A percentile compares a stretch with the other conserved stretches of the same genome.
Conservation (phyloP, 2,888 invertebrate species). For the Leptodirus hochenwartii region DNA sequence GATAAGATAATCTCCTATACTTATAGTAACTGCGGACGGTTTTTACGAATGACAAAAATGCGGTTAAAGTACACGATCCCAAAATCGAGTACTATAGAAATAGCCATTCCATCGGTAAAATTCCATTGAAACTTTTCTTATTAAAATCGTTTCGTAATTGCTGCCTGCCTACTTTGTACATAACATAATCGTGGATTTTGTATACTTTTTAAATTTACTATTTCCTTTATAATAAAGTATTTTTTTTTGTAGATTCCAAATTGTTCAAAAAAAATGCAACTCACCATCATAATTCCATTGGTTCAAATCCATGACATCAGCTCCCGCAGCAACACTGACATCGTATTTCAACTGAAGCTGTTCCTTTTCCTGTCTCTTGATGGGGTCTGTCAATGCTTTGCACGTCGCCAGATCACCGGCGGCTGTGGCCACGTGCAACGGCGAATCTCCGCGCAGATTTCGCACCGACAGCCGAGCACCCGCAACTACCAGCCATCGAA, state of each 20-base stretch:
- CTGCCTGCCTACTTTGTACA: no score
- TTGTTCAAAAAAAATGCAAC: neutral
- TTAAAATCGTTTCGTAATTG: no score
- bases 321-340: no score
- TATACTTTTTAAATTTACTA: neutral
- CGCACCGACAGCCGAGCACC: slow-evolving; percentile 50
- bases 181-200: no score
- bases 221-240: neutral
- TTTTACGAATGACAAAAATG: no score
- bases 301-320: slow-evolving; percentile 36
- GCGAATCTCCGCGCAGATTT: slow-evolving; percentile 67
- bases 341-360: slow-evolving; percentile 20
- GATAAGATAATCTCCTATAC: no score
- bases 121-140: no score
- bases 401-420: slow-evolving; percentile 51
- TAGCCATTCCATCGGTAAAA: no score
- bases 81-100: no score
- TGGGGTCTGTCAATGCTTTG: slow-evolving; percentile 50
- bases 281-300: slow-evolving; percentile 76
- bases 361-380: slow-evolving; percentile 34
- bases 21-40: no score
- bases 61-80: no score
- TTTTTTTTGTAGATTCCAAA: no score
- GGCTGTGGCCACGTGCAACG: slow-evolving; percentile 67
- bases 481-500: slow-evolving; percentile 58